Base-by-base conservation (phyloP, 2,113 vertebrate species). In the Gopherus evgoodei region DNA sequence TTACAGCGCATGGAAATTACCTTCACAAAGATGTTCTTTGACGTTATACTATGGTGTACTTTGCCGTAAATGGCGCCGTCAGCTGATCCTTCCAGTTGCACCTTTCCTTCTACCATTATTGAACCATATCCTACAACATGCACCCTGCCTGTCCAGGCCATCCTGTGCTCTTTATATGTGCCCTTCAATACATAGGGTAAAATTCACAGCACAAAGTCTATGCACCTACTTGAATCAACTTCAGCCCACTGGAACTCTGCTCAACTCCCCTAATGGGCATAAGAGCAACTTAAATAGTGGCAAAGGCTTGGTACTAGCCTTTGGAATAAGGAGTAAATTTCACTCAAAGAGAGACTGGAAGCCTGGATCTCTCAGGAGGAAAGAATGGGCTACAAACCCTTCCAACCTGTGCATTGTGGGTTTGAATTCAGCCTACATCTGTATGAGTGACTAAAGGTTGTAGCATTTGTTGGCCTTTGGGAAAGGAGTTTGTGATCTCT, bases 91-190 rank as follows among this genome's bases (percentile, higher is more conserved):
- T 82, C 1, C 0, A 27, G 76, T 42, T 80, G 52, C 0, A 0
- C 49, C 59, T 91, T n/a, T 44, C 9, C 50, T 83, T 85, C 81
- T 87, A 10, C 1, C 0, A 10, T 35, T 72, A 49, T 84, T 29
- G 2, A n/a, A 5, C 0, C 44, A 8, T 6, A 0, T 47, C 94
- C 87, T 29, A 19, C 25, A 81, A 49, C 80, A 5, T 24, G 8
- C 14, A 4, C 35, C 42, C 3, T 0, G 65, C 81, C 5, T 31
- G 7, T 47, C n/a, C 0, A 0, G 0, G 2, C 29, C 35, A 21
- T 78, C 35, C 65, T 1, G 0, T 10, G 62, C 65, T 69, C 65
- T 69, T 69, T 69, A 38, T 17, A 69, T 38, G 35, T 69, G 35
- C 17, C 65, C 65, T n/a, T 79, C 3, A 49, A 86, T 4, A 9